Percentiles rank a stretch among this genome's conserved stretches.
These are phyloP conservation scores for Triplophysa rosa DNA, from an alignment of 2,113 vertebrate genomes.

Conservation along the genomic window DNA sequence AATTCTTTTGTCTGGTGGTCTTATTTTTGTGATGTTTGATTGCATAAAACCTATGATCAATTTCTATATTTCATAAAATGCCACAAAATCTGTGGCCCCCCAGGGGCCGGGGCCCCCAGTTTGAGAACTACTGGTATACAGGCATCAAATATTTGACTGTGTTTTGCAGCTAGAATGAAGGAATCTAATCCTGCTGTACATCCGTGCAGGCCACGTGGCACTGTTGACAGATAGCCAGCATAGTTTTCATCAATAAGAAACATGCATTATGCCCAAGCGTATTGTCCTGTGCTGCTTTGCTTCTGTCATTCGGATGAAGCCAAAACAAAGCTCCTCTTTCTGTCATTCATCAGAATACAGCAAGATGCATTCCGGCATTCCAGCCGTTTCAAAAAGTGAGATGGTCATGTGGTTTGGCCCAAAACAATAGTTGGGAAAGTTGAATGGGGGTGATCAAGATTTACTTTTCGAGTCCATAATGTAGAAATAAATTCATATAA, in stretches of 20 bases:
- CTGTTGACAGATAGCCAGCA: slow-evolving; percentile 34
- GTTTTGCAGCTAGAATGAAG: background rate
- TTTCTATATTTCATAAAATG: too few relatives aligned
- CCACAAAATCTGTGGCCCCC: too few relatives aligned
- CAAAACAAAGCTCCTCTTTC: slow-evolving; percentile 24
- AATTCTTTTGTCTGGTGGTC: too few relatives aligned
- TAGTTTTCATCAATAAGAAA: slow-evolving; percentile 45
- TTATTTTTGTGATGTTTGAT: too few relatives aligned
- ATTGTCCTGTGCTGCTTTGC: background rate
- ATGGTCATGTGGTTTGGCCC: background rate
- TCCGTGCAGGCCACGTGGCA: background rate
- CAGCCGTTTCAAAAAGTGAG: slow-evolving; percentile 16
- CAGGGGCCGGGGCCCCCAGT: too few relatives aligned
- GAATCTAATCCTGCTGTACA: slow-evolving; percentile 8
- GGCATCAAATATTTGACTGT: background rate
- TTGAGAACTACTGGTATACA: too few relatives aligned
- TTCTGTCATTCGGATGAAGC: background rate
- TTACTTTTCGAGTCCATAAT: too few relatives aligned
- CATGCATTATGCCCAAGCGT: slow-evolving; percentile 33
- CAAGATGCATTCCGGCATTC: slow-evolving; percentile 13
- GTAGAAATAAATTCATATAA: too few relatives aligned
- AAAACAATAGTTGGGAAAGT: background rate
- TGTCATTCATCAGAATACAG: slow-evolving; percentile 43
- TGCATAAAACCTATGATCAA: too few relatives aligned
- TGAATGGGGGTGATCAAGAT: too few relatives aligned